phyloP scores from a whole-genome alignment of 2,888 invertebrate genomes.

The Argyresthia goedartella region DNA sequence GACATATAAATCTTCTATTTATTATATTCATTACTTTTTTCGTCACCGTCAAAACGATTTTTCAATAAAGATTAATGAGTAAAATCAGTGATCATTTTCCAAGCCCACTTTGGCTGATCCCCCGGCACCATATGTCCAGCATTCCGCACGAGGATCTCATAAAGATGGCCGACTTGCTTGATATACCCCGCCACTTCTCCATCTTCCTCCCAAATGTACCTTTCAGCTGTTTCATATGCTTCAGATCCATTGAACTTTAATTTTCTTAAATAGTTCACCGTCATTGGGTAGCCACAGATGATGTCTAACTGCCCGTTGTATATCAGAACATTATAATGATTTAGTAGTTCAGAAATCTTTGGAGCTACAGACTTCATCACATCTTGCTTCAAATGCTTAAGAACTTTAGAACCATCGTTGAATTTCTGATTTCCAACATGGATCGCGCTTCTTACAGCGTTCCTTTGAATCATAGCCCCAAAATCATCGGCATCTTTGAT shows the following conservation, averaged over 20 bases:
- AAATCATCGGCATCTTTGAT: slow-evolving; percentile 55
- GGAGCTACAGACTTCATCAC: slow-evolving; percentile 85
- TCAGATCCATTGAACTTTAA: slow-evolving; percentile 77
- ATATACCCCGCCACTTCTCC: slow-evolving; percentile 81
- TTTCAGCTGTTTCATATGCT: slow-evolving; percentile 75
- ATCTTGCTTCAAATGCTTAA: slow-evolving; percentile 78
- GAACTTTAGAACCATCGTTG: slow-evolving; percentile 75
- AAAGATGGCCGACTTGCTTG: slow-evolving; percentile 78
- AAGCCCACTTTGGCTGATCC: slow-evolving; percentile 84
- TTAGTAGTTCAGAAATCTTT: slow-evolving; percentile 77
- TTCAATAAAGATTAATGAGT: slow-evolving; percentile 57
- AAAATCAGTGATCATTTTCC: slow-evolving; percentile 79
- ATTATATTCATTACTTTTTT: too few relatives aligned
- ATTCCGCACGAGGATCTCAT: slow-evolving; percentile 80
- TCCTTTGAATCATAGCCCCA: slow-evolving; percentile 73
- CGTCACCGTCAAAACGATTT: too few relatives aligned
- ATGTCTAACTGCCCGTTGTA: slow-evolving; percentile 94
- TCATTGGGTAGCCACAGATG: slow-evolving; percentile 89
- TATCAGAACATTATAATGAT: slow-evolving; percentile 79
- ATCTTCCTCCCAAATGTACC: slow-evolving; percentile 78
- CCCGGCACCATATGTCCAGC: slow-evolving; percentile 88
- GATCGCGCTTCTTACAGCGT: slow-evolving; percentile 77
- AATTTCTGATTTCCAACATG: slow-evolving; percentile 88
- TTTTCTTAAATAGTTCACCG: slow-evolving; percentile 81
- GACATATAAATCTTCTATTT: too few relatives aligned